These are phyloP conservation scores for Strix uralensis DNA, from an alignment of 2,113 vertebrate genomes.

Conservation along the genomic window DNA sequence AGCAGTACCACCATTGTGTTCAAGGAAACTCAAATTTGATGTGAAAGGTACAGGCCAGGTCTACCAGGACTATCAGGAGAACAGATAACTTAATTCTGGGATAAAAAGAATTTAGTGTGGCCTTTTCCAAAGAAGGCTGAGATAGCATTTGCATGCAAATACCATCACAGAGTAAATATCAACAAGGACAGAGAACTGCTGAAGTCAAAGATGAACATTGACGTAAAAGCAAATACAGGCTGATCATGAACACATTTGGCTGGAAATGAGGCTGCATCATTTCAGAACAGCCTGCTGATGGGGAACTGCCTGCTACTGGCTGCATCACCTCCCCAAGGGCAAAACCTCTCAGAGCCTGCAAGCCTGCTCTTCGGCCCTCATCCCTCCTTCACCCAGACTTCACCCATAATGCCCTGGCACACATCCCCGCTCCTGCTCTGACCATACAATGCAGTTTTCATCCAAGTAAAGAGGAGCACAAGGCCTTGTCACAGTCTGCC, in stretches of 20 bases:
- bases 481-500: background rate
- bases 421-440: background rate
- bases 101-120: background rate
- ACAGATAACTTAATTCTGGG: background rate
- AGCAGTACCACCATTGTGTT: no score
- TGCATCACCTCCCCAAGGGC: background rate
- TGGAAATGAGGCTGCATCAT: background rate
- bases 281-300: background rate
- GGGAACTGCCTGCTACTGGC: background rate
- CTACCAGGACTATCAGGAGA: background rate
- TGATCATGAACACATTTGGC: background rate
- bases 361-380: background rate
- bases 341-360: background rate
- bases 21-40: background rate
- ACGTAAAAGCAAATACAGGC: background rate
- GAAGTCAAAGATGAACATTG: background rate
- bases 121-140: background rate
- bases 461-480: background rate
- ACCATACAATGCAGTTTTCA: rapidly evolving
- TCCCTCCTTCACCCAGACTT: no score
- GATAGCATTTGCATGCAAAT: background rate
- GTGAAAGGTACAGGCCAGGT: background rate
- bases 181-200: background rate
- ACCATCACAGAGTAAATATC: background rate
- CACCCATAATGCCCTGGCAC: background rate